A percentile compares a stretch with the other conserved stretches of the same genome.
These are phyloP conservation scores for Calliphora vomitoria DNA, from an alignment of 2,888 invertebrate species.

Conservation along the genomic window DNA sequence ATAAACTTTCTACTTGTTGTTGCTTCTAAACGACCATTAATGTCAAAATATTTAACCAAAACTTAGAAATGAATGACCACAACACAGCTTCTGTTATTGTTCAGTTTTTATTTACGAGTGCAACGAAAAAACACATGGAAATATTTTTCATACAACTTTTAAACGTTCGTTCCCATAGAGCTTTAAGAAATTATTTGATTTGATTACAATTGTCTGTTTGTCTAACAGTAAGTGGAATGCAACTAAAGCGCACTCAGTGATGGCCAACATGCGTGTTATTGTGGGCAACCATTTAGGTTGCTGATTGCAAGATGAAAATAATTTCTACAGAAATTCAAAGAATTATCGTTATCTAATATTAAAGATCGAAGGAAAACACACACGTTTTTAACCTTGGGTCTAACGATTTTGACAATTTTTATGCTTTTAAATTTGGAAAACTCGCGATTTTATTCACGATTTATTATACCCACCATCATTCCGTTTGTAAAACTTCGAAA, in stretches of 20 bases:
- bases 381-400: too few species aligned
- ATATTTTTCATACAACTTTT: neutral
- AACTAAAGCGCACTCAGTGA: neutral
- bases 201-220: conserved; percentile 39
- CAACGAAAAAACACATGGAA: neutral
- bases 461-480: too few species aligned
- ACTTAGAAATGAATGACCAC: conserved; percentile 30
- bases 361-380: too few species aligned
- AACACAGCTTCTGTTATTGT: conserved; percentile 57
- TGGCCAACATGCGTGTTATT: neutral
- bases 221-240: conserved; percentile 49
- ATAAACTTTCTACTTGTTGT: conserved; percentile 21
- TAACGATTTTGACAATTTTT: too few species aligned
- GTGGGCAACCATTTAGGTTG: neutral
- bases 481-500: too few species aligned
- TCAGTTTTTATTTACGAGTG: conserved; percentile 31
- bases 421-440: too few species aligned
- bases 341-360: too few species aligned
- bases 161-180: conserved; percentile 47
- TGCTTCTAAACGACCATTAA: conserved; percentile 48
- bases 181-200: conserved; percentile 32
- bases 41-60: conserved; percentile 59
- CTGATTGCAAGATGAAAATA: too few species aligned
- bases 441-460: too few species aligned
- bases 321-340: too few species aligned